Base-by-base conservation (phyloP, 2,888 invertebrate genomes). In the Allygus modestus region DNA sequence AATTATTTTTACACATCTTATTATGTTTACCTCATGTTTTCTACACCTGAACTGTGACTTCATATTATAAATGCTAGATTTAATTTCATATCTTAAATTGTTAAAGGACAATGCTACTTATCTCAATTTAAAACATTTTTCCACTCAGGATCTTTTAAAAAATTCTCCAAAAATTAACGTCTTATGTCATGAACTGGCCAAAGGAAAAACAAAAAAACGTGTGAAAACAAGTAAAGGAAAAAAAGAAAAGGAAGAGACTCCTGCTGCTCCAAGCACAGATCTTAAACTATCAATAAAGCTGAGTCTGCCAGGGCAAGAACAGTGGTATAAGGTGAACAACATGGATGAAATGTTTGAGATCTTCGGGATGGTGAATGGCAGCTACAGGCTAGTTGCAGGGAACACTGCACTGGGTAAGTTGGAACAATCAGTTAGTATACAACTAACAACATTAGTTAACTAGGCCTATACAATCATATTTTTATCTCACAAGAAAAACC, bases 391-490 rank as follows among this genome's bases (percentile, higher is more conserved):
- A 0, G 92, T 96, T 2, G 94, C 94, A 26, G 96, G 96, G 43
- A 96, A 96, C 88, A 96, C 96, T 0, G 95, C 94, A 2, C 93
- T 93, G 90, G 96, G 96, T 94, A 41, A 71, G 65, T 65, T 23
- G n/a, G n/a, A n/a, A n/a, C n/a, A n/a, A n/a, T n/a, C n/a, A n/a
- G n/a, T n/a, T n/a, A n/a, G 41, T 41, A 41, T 11, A 9, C 5
- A 41, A 41, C 41, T 41, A 9, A 41, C 7, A n/a, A n/a, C n/a
- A n/a, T n/a, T n/a, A n/a, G n/a, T n/a, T n/a, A n/a, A n/a, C n/a
- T n/a, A n/a, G n/a, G n/a, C n/a, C n/a, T n/a, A n/a, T n/a, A n/a
- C n/a, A n/a, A n/a, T n/a, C n/a, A n/a, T n/a, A n/a, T n/a, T n/a
- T n/a, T n/a, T n/a, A n/a, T n/a, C n/a, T n/a, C n/a, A n/a, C n/a